phyloP scores from a whole-genome alignment of 2,113 vertebrate species.

The Vireo altiloquus region DNA sequence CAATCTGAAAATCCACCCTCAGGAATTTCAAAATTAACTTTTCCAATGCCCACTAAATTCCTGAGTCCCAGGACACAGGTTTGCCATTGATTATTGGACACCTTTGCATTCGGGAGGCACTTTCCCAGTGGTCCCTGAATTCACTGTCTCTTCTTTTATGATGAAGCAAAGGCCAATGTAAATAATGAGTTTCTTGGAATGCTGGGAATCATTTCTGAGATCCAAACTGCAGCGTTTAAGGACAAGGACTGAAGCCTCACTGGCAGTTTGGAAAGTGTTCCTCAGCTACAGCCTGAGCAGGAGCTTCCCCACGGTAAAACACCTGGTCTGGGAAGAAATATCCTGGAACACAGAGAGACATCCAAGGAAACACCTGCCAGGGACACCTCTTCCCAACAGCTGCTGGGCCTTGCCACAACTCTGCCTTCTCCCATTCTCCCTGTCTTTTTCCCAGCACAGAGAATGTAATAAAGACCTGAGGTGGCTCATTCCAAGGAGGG shows the following conservation, averaged over 20 bases:
- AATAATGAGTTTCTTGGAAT: background rate
- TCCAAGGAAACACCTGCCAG: background rate
- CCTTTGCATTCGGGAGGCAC: background rate
- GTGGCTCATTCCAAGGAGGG: background rate
- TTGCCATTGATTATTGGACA: background rate
- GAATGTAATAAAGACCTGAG: background rate
- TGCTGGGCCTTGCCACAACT: background rate
- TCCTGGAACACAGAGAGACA: background rate
- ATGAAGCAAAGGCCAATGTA: background rate
- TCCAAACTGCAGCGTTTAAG: fast-evolving
- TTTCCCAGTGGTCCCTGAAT: background rate
- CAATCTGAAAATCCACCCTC: background rate
- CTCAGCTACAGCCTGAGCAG: background rate
- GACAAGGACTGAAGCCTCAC: background rate
- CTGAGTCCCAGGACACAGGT: fast-evolving
- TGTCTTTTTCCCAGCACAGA: background rate
- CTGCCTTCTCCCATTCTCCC: background rate
- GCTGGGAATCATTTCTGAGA: background rate
- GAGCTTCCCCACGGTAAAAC: background rate
- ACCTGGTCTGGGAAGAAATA: background rate
- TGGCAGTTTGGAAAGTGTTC: background rate
- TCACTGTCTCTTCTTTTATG: background rate
- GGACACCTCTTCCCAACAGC: background rate
- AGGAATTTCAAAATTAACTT: background rate
- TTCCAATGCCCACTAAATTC: background rate